Base-by-base conservation (phyloP, 2,888 invertebrate genomes). In the Agelastica alni region DNA sequence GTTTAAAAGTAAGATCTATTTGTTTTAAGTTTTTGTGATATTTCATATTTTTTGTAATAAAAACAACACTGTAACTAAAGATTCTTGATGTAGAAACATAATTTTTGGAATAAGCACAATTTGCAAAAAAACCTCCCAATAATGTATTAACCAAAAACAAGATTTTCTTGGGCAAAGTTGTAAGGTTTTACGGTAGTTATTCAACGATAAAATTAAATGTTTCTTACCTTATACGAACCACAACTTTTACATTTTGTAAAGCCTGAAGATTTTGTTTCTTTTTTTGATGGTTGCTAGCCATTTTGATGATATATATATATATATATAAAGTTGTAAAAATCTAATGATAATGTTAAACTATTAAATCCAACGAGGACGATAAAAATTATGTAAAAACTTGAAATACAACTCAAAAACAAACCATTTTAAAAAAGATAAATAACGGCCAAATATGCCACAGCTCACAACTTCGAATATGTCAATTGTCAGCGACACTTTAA, bases 171-270 rank as follows among this genome's bases (percentile, higher is more conserved):
- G 4, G 22, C 22, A 22, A 22, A 22, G 22, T 22, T 22, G 4
- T 22, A 34, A 14, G 2, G 9, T 42, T 17, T 43, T 43, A 22
- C 17, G 16, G 1, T 4, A 39, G 3, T 12, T 39, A 17, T 4
- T 20, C 9, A 14, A 20, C 7, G n/a, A n/a, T 16, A 12, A 45
- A 31, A 31, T 9, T 20, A 28, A 10, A 5, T 9, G 16, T 14
- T 17, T 17, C 12, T 51, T 51, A 63, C 63, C 61, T 56, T 30
- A 63, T 58, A 36, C 63, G 51, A 28, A 61, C 60, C 6, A 63
- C 60, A 5, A 61, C 63, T 58, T 63, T 58, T 4, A 63, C 56
- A 42, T 63, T 61, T 53, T 63, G 63, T 34, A 52, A 46, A 2
- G 47, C 41, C 16, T 51, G 51, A n/a, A 16, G 22, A 18, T 26